phyloP scores from a whole-genome alignment of 1,140 invertebrate genomes.

The Hylaeus volcanicus region DNA sequence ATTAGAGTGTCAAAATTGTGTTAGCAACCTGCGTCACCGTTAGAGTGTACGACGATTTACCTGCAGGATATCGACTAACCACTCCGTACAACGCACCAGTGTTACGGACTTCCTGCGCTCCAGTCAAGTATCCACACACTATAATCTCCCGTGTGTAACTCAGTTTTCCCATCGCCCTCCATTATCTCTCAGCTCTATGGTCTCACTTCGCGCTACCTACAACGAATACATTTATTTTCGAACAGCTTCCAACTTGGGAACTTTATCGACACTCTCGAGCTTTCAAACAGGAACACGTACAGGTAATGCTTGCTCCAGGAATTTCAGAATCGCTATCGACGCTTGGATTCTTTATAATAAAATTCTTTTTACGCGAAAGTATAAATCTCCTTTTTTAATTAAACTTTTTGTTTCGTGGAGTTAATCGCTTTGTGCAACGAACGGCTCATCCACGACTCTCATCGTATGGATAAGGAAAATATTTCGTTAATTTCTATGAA shows the following conservation, averaged over 20 bases:
- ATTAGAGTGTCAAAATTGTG: neutral
- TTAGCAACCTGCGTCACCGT: neutral
- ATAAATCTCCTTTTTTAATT: too few relatives aligned
- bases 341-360: neutral
- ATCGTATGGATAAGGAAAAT: neutral
- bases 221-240: slow-evolving; percentile 19
- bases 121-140: slow-evolving; percentile 35
- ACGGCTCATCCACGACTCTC: too few relatives aligned
- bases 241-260: neutral
- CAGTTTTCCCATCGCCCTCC: slow-evolving; percentile 40
- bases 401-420: too few relatives aligned
- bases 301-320: neutral
- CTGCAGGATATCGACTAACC: neutral
- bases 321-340: slow-evolving; percentile 1
- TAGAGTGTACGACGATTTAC: too few relatives aligned
- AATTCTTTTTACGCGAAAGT: neutral
- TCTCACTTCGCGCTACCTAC: slow-evolving; percentile 4
- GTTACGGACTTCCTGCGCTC: neutral
- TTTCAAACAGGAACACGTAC: neutral
- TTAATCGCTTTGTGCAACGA: too few relatives aligned
- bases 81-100: neutral
- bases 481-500: neutral
- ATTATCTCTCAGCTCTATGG: slow-evolving; percentile 23
- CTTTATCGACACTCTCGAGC: slow-evolving; percentile 12
- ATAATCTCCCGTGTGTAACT: slow-evolving; percentile 40